Evolutionary conservation across 1,140 invertebrate species (phyloP).

Genomic region (Babylonia areolata): DNA sequence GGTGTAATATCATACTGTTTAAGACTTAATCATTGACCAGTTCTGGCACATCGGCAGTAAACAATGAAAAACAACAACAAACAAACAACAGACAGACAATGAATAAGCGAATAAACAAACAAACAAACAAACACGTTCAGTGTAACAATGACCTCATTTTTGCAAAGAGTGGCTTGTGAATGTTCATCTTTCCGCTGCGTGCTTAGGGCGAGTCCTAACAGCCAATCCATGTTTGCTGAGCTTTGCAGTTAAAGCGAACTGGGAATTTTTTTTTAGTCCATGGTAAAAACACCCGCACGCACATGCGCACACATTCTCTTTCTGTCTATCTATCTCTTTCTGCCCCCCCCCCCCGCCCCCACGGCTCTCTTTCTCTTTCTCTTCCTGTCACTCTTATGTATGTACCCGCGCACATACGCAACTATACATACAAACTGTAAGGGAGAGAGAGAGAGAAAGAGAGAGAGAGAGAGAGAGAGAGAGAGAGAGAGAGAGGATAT

Average conservation of each 20-base stretch:
- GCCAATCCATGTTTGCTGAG: too few species aligned
- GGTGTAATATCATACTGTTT: too few species aligned
- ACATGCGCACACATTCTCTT: neutral
- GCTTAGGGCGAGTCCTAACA: too few species aligned
- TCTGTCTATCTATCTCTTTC: too few species aligned
- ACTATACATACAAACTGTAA: neutral
- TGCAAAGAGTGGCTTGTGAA: too few species aligned
- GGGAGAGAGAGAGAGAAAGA: constrained; percentile 3
- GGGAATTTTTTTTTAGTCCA: neutral
- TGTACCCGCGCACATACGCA: neutral
- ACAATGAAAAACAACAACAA: neutral
- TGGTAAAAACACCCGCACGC: neutral
- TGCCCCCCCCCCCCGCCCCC: too few species aligned
- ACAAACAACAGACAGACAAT: neutral
- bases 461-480: constrained; percentile 27
- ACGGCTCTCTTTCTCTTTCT: too few species aligned
- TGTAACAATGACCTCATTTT: neutral
- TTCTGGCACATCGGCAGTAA: too few species aligned
- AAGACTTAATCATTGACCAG: too few species aligned
- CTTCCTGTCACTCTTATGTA: too few species aligned
- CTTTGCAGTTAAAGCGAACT: too few species aligned
- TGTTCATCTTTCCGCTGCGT: too few species aligned
- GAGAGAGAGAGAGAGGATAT: constrained; percentile 31
- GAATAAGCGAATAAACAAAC: neutral
- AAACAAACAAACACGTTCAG: neutral